Base-by-base conservation (phyloP, 2,113 vertebrate species). In the Aleadryas rufinucha region DNA sequence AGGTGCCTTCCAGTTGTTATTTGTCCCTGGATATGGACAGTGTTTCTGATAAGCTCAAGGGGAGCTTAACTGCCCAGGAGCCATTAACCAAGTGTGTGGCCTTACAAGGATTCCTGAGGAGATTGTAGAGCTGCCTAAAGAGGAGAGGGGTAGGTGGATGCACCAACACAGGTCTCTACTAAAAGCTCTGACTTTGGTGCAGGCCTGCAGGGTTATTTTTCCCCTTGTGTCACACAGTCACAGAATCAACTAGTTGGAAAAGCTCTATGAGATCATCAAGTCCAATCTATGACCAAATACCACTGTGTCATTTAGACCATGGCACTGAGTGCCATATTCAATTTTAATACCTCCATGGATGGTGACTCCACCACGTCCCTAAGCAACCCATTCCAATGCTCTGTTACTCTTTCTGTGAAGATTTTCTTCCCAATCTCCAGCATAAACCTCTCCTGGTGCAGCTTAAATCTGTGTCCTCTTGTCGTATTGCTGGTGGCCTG, bases 401-500 rank as follows among this genome's bases (percentile, higher is more conserved):
- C 5, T 13, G 3, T 26, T 20, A 49, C 7, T 75, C 19, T 23
- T 54, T 64, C 28, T 35, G 52, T 20, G 24, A 56, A 49, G 8
- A n/a, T 49, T 42, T 75, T 56, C 19, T 65, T 75, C 42, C 14
- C 4, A 24, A 2, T 65, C 35, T 16, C 35, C 42, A 66, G 11
- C n/a, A 23, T 56, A 41, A 64, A 65, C 12, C 8, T 41, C 15
- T 13, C 13, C 20, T 49, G 24, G 8, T 30, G 3, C 42, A 56
- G 19, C 4, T 41, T 56, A 28, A 41, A 10, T 1, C 60, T 65
- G 2, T 75, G 60, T 41, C 6, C 24, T 30, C 30, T 65, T 16
- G 6, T 65, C 8, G 23, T 41, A 1, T 3, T 2, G 2, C 22
- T 45, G 33, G 3, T 27, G 17, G 23, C 12, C 30, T 19, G 24